Evolutionary conservation across 2,113 vertebrate species (phyloP), one percentile per base, ranked within the genome.

Genomic region (Mirza zaza): DNA sequence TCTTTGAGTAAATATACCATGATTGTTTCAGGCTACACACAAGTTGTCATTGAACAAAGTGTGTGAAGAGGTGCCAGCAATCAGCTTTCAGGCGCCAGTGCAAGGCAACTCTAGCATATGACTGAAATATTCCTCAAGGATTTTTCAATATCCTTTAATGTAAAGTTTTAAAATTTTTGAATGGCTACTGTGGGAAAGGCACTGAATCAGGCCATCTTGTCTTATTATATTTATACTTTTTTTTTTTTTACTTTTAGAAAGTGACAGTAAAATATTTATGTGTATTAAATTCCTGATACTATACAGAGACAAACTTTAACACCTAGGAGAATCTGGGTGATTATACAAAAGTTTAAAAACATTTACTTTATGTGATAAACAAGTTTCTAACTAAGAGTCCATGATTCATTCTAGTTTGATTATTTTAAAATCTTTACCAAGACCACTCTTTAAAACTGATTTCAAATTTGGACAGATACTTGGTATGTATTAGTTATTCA

Each of bases 401-500:
- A 29, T 86, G 34, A 63, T 67, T 85, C 36, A 79, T 71, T 81
- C 12, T 42, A 65, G 15, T 67, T 84, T 83, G 29, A 32, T 48
- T 48, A 57, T 70, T 90, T 45, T 59, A 87, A 94, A 88, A 95
- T 96, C 48, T 91, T 77, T 63, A 8, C 77, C 59, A 85, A 94
- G 27, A 12, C 61, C 85, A 90, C 81, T 92, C 88, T 96, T 98
- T 96, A 97, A 65, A 79, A 79, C 0, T 2, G 2, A 92, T 95
- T 94, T 95, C 91, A 97, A 91, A 97, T 95, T 97, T 95, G 77
- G 71, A 70, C 3, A 88, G 25, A 68, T 68, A 89, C 11, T 59
- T 97, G 36, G 48, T 84, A 29, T 70, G 79, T 80, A 67, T 87
- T 73, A 57, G 96, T 97, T 95, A 98, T 97, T 91, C 65, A 98